A percentile compares a stretch with the other conserved stretches of the same genome.
These are phyloP conservation scores for Hypercompe scribonia DNA, from an alignment of 2,888 invertebrate genomes.

Conservation along the genomic window DNA sequence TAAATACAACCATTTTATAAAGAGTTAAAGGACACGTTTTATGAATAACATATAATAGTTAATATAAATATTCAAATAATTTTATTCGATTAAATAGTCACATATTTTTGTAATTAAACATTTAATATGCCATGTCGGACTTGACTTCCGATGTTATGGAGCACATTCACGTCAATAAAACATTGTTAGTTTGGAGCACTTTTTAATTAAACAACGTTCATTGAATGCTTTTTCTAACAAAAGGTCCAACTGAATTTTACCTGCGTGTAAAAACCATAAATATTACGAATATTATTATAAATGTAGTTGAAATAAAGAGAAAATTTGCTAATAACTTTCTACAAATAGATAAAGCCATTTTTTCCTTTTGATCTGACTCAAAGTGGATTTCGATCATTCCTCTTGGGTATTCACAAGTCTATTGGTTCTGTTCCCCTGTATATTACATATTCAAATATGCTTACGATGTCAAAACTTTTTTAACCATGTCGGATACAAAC, in stretches of 20 bases:
- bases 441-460: constrained; percentile 9
- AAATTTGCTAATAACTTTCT: constrained; percentile 9
- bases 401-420: constrained; percentile 23
- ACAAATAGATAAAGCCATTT: constrained; percentile 25
- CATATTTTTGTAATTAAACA: not conserved
- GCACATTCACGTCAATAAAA: constrained; percentile 47
- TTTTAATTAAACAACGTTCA: constrained; percentile 51
- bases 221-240: constrained; percentile 17
- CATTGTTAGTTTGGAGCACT: constrained; percentile 46
- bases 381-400: constrained; percentile 51
- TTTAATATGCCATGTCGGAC: not conserved
- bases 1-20: not conserved
- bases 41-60: not conserved
- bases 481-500: not conserved
- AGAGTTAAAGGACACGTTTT: not conserved
- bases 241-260: not conserved
- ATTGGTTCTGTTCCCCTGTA: constrained; percentile 29
- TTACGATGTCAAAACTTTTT: constrained; percentile 3
- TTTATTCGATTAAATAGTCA: not conserved
- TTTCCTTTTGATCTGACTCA: constrained; percentile 34
- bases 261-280: not conserved
- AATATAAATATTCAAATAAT: not conserved
- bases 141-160: constrained; percentile 25
- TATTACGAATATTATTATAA: not conserved
- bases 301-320: constrained; percentile 7